Percentiles rank a stretch among this genome's conserved stretches.
These are phyloP conservation scores for Drosophila baimaii DNA, from an alignment of 1,140 invertebrate genomes.

Conservation along the genomic window DNA sequence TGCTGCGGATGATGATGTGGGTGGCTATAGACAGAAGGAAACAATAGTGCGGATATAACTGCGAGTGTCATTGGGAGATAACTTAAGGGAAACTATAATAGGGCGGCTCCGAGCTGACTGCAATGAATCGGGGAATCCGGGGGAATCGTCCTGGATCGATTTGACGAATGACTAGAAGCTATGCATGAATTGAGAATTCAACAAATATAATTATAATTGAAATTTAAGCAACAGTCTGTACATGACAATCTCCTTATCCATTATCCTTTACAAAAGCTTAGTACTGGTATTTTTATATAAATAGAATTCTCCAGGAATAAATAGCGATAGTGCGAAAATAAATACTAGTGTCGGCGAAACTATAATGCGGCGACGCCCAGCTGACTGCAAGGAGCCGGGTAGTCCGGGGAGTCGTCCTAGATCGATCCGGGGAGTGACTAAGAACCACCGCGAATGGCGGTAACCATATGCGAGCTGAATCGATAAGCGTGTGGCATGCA, in stretches of 20 bases:
- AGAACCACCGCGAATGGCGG: conserved; percentile 27
- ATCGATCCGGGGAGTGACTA: conserved; percentile 57
- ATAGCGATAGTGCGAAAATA: neutral
- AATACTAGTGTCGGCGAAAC: conserved; percentile 1
- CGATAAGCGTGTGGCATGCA: conserved; percentile 57
- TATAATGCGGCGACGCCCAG: conserved; percentile 41
- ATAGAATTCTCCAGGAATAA: neutral
- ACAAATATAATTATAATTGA: neutral
- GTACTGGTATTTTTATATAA: no score
- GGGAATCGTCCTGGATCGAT: neutral
- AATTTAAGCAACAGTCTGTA: neutral
- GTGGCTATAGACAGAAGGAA: conserved; percentile 20
- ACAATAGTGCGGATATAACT: conserved; percentile 34
- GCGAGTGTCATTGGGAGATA: conserved; percentile 28
- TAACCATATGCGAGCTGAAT: conserved; percentile 50
- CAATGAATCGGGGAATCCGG: neutral
- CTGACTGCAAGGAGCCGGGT: conserved; percentile 20
- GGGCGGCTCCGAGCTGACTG: conserved; percentile 1
- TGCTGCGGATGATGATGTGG: conserved; percentile 15
- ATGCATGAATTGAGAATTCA: neutral
- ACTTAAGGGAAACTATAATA: conserved; percentile 19
- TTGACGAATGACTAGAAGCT: neutral
- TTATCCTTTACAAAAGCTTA: neutral
- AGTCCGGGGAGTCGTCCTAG: conserved; percentile 5
- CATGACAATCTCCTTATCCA: neutral